Percentiles rank a stretch among this genome's conserved stretches.
phyloP scores from a whole-genome alignment of 2,113 vertebrate species.

The Thunnus thynnus region DNA sequence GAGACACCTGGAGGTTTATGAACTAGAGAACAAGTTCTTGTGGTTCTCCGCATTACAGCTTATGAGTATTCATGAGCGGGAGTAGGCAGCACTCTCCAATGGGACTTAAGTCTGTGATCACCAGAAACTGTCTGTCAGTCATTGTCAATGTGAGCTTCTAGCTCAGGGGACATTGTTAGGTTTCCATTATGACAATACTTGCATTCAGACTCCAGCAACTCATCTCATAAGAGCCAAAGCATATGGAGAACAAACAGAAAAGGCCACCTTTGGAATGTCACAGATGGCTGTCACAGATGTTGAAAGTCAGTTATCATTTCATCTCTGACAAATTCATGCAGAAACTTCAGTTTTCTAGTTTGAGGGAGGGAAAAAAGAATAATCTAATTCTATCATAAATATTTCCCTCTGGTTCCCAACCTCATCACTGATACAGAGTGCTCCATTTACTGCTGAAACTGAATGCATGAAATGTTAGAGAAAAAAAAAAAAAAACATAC shows the following conservation, averaged over 20 bases:
- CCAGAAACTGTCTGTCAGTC: conserved; percentile 60
- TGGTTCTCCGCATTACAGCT: conserved; percentile 29
- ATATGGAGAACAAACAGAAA: conserved; percentile 63
- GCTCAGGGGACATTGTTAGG: conserved; percentile 65
- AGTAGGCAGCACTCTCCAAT: conserved; percentile 39
- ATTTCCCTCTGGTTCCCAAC: conserved; percentile 45
- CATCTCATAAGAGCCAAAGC: conserved; percentile 46
- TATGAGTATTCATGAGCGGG: conserved; percentile 66
- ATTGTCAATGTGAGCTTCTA: conserved; percentile 55
- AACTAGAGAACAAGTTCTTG: conserved; percentile 27
- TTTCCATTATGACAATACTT: conserved; percentile 53
- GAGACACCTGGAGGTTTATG: conserved; percentile 48
- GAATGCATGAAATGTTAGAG: conserved; percentile 9
- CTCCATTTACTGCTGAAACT: conserved; percentile 24
- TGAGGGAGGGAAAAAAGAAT: conserved; percentile 12
- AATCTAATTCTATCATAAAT: conserved; percentile 46
- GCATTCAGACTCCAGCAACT: conserved; percentile 27
- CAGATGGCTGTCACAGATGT: conserved; percentile 51
- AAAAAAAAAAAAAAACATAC: neutral
- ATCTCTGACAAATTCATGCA: conserved; percentile 49
- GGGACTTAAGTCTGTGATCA: conserved; percentile 65
- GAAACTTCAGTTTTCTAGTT: conserved; percentile 38
- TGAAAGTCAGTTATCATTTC: conserved; percentile 46
- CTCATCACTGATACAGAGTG: conserved; percentile 33
- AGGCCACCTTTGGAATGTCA: conserved; percentile 34